Conservation (phyloP, 1,140 invertebrate genomes). For the Drosophila hydei region DNA sequence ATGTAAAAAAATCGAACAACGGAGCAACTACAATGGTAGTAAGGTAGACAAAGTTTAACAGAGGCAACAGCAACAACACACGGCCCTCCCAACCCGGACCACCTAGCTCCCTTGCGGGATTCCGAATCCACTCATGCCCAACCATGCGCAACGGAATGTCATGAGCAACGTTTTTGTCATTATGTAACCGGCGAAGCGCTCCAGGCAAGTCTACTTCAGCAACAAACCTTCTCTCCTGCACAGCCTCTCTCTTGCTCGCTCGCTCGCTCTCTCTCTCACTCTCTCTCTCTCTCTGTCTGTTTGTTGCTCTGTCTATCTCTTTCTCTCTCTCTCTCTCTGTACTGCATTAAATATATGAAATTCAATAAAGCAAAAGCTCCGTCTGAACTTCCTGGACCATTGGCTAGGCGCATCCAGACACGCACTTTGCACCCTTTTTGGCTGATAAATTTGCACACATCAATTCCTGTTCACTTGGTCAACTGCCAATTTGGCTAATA, state of each 20-base stretch:
- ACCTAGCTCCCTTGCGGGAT: neutral
- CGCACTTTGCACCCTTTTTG: neutral
- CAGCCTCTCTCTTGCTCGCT: neutral
- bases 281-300: neutral
- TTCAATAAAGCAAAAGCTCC: constrained; percentile 57
- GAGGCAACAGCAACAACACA: constrained; percentile 5
- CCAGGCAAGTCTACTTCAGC: constrained; percentile 8
- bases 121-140: neutral
- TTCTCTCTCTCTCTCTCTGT: constrained; percentile 4
- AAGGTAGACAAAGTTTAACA: constrained; percentile 21
- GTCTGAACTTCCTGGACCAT: constrained; percentile 17
- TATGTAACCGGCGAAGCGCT: constrained; percentile 46
- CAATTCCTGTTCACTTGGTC: constrained; percentile 29
- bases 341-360: constrained; percentile 32
- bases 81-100: neutral
- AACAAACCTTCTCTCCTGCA: neutral
- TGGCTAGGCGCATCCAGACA: no score
- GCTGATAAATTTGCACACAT: constrained; percentile 23
- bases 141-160: constrained; percentile 28
- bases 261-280: neutral
- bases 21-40: constrained; percentile 27
- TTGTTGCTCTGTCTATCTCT: neutral
- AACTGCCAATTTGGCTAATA: constrained; percentile 53
- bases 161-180: constrained; percentile 45
- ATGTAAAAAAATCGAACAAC: constrained; percentile 58